Percentiles rank a stretch among this genome's conserved stretches.
These are phyloP conservation scores for Gasterosteus aculeatus DNA, from an alignment of 2,113 vertebrate genomes.

Conservation along the genomic window DNA sequence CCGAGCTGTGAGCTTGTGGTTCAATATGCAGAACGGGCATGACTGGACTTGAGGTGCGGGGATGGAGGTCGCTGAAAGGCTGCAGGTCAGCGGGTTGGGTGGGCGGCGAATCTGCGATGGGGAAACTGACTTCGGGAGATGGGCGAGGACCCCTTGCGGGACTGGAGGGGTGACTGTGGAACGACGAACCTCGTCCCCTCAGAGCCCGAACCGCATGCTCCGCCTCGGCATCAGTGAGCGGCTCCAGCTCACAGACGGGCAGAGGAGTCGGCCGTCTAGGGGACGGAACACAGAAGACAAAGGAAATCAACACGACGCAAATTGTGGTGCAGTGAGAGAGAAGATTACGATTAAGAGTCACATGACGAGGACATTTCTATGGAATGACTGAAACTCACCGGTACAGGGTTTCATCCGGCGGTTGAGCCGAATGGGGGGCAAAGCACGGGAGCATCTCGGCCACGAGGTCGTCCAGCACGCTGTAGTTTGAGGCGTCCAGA, in stretches of 20 bases:
- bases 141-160: background rate
- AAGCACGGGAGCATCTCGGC: constrained; percentile 75
- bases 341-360: background rate
- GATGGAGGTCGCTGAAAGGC: constrained; percentile 4
- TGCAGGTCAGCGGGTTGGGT: constrained; percentile 4
- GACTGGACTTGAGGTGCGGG: constrained; percentile 13
- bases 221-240: constrained; percentile 56
- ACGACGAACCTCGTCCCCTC: constrained; percentile 34
- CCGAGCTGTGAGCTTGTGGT: constrained; percentile 10
- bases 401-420: constrained; percentile 34
- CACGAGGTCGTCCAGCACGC: constrained; percentile 79
- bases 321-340: background rate
- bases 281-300: background rate
- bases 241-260: constrained; percentile 60
- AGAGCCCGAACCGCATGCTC: constrained; percentile 60
- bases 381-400: constrained; percentile 48
- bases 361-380: background rate
- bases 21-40: constrained; percentile 50
- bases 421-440: constrained; percentile 31
- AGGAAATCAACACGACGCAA: background rate
- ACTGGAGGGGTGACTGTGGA: constrained; percentile 1
- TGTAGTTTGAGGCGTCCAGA: constrained; percentile 74
- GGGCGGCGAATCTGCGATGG: constrained; percentile 9
- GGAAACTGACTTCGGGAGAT: constrained; percentile 5
- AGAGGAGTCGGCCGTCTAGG: constrained; percentile 52